Conservation (phyloP, 2,888 invertebrate genomes). For the Calephelis perditalis region DNA sequence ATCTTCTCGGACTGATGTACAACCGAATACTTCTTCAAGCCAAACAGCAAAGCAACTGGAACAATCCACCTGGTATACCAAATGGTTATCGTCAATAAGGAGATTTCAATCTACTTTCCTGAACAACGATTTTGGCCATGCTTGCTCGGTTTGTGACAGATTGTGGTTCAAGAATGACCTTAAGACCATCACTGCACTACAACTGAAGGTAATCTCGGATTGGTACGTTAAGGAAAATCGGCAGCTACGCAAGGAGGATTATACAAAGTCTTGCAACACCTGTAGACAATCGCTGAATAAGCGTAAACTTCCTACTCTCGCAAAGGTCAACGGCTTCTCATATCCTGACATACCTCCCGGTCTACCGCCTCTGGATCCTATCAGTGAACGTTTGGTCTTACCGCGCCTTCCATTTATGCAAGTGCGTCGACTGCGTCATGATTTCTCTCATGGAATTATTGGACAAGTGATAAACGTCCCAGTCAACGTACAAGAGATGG, state of each 20-base stretch:
- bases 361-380: constrained; percentile 39
- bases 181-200: constrained; percentile 40
- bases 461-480: constrained; percentile 52
- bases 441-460: constrained; percentile 40
- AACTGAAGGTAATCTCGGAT: constrained; percentile 39
- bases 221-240: constrained; percentile 31
- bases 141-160: constrained; percentile 44
- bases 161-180: constrained; percentile 46
- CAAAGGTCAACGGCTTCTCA: constrained; percentile 42
- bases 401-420: constrained; percentile 45
- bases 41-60: constrained; percentile 23
- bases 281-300: constrained; percentile 37
- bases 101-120: constrained; percentile 35
- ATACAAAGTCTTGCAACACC: constrained; percentile 35
- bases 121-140: constrained; percentile 42
- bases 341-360: constrained; percentile 40
- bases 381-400: constrained; percentile 42
- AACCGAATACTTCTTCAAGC: constrained; percentile 16
- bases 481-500: constrained; percentile 41
- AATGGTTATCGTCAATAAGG: constrained; percentile 36
- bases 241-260: constrained; percentile 30
- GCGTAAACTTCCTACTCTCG: constrained; percentile 32
- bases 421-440: constrained; percentile 42
- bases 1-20: constrained; percentile 12
- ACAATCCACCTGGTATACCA: constrained; percentile 36